phyloP scores from a whole-genome alignment of 2,797 vertebrate genomes.

The Caiman crocodilus region DNA sequence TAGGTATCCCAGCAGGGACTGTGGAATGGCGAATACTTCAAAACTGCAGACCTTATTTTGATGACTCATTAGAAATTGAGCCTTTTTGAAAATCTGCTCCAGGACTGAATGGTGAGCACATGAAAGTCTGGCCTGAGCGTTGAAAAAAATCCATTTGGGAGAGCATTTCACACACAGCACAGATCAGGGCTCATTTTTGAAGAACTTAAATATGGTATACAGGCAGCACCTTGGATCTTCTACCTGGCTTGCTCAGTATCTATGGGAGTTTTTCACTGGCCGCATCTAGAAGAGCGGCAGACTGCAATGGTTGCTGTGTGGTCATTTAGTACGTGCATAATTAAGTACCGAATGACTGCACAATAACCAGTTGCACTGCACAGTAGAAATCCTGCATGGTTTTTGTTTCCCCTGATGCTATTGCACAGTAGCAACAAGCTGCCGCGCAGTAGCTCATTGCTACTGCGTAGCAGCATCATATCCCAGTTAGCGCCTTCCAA shows the following conservation, averaged over 20 bases:
- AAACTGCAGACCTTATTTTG: not conserved
- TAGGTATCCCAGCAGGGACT: not conserved
- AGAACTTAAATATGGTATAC: not conserved
- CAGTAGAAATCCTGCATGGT: too few relatives aligned
- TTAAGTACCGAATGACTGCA: too few relatives aligned
- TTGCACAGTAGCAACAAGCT: too few relatives aligned
- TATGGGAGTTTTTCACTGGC: not conserved
- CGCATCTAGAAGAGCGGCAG: too few relatives aligned
- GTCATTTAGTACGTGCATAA: too few relatives aligned
- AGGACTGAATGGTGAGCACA: not conserved
- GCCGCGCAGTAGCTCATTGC: too few relatives aligned
- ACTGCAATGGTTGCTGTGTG: too few relatives aligned
- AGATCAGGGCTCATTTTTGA: not conserved
- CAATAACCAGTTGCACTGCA: too few relatives aligned
- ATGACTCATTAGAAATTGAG: not conserved
- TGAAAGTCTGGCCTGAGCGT: not conserved
- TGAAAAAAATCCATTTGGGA: not conserved
- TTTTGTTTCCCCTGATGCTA: too few relatives aligned
- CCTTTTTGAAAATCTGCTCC: not conserved
- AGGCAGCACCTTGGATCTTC: constrained; percentile 55
- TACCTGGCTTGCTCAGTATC: constrained; percentile 53
- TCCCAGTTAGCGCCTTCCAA: too few relatives aligned
- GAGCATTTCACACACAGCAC: not conserved
- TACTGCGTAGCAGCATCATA: too few relatives aligned
- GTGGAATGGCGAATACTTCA: not conserved